Evolutionary conservation across 2,113 vertebrate genomes (phyloP), one percentile per base, ranked within the genome.

Genomic region (Salvelinus fontinalis): DNA sequence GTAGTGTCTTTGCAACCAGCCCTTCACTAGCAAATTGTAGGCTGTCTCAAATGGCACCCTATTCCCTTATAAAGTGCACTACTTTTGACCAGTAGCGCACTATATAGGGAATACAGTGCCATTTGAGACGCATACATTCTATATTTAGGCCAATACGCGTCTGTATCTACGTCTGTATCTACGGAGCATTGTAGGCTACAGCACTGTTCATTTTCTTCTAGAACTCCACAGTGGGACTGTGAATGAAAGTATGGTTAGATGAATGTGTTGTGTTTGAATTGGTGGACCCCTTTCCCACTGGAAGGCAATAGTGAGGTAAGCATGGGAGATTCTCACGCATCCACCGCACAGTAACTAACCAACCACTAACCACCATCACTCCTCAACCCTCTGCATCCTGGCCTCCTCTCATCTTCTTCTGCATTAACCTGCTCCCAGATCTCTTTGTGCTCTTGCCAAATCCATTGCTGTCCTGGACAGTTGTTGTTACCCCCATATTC

Each of bases 1-100:
- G 51, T 73, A 69, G 57, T 12, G 64, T 48, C 74, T 84, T 83
- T 79, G 83, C 79, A 75, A 77, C 74, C 80, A 29, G 51, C 57
- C 64, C 20, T 14, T 31, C 39, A 57, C 67, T 66, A 72, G 31
- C 76, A 74, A 77, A 83, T 81, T 79, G 68, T 66, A 7, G 2
- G 3, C 51, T 5, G 51, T 54, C 49, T 54, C 51, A 54, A 18
- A 54, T 54, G 12, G 4, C 14, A 54, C 13, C 51, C 51, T 54
- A 18, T 54, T 14, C 51, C 51, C 51, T 54, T 18, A 24, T 18
- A 54, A 18, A 54, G 16, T 54, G 51, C 12, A 18, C 51, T 18
- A 54, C 51, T 16, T 14, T 14, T 54, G 51, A 54, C 16, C 16
- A 54, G 16, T 18, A 16, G 51, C 1, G 51, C 51, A 54, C 51